phyloP scores from a whole-genome alignment of 1,140 invertebrate species.

The Panagrolaimus sp. region DNA sequence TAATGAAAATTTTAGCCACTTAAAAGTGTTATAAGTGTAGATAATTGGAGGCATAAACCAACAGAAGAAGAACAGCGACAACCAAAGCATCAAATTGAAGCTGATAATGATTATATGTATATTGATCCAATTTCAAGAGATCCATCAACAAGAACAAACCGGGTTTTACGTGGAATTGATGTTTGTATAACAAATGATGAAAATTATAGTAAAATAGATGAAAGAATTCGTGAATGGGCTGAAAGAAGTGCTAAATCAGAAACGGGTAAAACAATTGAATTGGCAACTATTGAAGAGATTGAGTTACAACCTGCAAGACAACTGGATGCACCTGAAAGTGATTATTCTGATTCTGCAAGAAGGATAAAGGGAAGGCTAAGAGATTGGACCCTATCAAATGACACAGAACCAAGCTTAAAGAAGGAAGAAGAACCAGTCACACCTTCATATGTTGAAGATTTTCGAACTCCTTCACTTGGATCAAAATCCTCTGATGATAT shows the following conservation, averaged over 20 bases:
- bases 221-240: slow-evolving; percentile 8
- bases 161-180: background rate
- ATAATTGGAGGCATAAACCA: slow-evolving; percentile 24
- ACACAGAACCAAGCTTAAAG: background rate
- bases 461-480: background rate
- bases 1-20: background rate
- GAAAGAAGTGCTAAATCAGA: slow-evolving; percentile 20
- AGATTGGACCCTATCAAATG: slow-evolving; percentile 9
- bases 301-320: background rate
- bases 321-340: background rate
- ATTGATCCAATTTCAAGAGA: slow-evolving; percentile 43
- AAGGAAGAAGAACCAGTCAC: background rate
- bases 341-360: background rate
- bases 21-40: slow-evolving; percentile 3
- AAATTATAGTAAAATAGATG: slow-evolving; percentile 4
- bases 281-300: slow-evolving; percentile 5
- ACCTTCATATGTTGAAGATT: background rate
- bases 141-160: slow-evolving; percentile 37
- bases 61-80: slow-evolving; percentile 32
- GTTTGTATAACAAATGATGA: slow-evolving; percentile 8
- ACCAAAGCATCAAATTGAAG: slow-evolving; percentile 27
- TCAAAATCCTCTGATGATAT: background rate
- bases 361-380: background rate
- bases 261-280: background rate
- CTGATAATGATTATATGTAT: slow-evolving; percentile 39